phyloP scores from a whole-genome alignment of 2,797 vertebrate genomes.

The Halcyon badia region DNA sequence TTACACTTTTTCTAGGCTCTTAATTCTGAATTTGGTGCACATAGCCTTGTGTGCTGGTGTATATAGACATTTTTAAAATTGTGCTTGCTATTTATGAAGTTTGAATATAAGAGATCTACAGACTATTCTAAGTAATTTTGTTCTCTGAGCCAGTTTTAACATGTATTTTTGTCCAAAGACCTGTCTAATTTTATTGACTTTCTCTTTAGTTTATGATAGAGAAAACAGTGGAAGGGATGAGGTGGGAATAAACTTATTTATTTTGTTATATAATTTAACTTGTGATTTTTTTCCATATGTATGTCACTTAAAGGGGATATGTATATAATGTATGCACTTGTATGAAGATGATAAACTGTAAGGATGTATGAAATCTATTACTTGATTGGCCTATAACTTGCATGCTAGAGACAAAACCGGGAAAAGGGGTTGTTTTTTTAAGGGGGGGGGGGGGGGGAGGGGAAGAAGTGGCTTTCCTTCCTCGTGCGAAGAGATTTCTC shows the following conservation, averaged over 20 bases:
- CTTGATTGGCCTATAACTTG: conserved; percentile 45
- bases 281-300: conserved; percentile 56
- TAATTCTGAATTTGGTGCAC: conserved; percentile 32
- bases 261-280: conserved; percentile 78
- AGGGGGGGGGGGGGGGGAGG: neutral
- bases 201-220: conserved; percentile 60
- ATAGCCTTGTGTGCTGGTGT: conserved; percentile 1
- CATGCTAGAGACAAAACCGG: conserved; percentile 21
- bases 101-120: conserved; percentile 58
- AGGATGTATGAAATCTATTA: conserved; percentile 53
- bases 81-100: conserved; percentile 69
- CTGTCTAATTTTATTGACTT: conserved; percentile 66
- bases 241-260: conserved; percentile 78
- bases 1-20: conserved; percentile 48
- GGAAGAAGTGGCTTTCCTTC: neutral
- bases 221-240: conserved; percentile 55
- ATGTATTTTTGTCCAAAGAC: conserved; percentile 81
- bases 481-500: neutral
- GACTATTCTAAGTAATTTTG: conserved; percentile 54
- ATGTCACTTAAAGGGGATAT: conserved; percentile 57
- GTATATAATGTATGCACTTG: conserved; percentile 72
- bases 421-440: neutral
- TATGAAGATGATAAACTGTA: conserved; percentile 59
- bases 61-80: conserved; percentile 40
- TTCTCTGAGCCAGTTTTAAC: conserved; percentile 80